Conservation (phyloP, 2,888 invertebrate species). For the Globia sparganii region DNA sequence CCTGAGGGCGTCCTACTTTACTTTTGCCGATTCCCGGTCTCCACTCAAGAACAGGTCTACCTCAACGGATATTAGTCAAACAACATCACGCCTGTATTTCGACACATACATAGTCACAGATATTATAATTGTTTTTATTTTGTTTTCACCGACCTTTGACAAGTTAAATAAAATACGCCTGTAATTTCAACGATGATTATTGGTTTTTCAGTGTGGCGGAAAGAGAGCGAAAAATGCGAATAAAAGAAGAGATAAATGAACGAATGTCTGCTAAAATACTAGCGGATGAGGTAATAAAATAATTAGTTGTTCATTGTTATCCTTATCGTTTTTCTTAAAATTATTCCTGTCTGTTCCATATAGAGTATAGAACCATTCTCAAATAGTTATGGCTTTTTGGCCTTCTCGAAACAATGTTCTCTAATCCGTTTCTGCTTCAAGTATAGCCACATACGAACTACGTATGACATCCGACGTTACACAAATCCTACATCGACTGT, state of each 20-base stretch:
- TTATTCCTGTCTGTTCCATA: background rate
- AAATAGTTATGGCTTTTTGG: background rate
- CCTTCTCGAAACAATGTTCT: background rate
- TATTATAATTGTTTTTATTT: no score
- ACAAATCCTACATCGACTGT: background rate
- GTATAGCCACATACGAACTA: background rate
- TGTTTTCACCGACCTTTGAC: background rate
- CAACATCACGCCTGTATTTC: background rate
- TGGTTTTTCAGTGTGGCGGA: constrained; percentile 76
- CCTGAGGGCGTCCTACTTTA: background rate
- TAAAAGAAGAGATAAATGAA: constrained; percentile 76
- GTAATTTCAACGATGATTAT: background rate
- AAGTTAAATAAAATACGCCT: background rate
- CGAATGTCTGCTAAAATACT: constrained; percentile 78
- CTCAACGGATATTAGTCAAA: background rate
- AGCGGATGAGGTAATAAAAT: constrained; percentile 77
- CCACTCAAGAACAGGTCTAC: background rate
- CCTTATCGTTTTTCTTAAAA: background rate
- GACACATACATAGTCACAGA: background rate
- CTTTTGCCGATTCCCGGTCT: background rate
- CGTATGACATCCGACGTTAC: no score
- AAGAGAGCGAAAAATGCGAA: constrained; percentile 71
- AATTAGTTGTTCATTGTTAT: background rate
- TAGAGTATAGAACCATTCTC: background rate
- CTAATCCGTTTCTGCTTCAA: background rate